A percentile compares a stretch with the other conserved stretches of the same genome.
phyloP scores from a whole-genome alignment of 2,797 vertebrate species.

The Argyrosomus regius region DNA sequence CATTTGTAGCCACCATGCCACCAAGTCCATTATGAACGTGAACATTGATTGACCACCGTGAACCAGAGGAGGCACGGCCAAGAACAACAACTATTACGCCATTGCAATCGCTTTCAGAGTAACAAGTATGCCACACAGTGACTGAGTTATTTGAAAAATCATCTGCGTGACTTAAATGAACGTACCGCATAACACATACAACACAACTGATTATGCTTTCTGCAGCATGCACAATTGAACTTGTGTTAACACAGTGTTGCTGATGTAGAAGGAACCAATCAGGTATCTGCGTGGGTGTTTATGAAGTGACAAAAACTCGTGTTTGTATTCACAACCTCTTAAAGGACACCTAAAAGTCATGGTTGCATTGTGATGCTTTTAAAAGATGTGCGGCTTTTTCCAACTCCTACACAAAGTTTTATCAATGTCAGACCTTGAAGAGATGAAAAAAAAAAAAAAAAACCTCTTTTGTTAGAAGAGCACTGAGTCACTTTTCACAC shows the following conservation, averaged over 20 bases:
- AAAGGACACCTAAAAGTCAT: constrained; percentile 29
- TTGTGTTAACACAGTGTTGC: neutral
- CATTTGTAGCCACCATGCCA: too few species aligned
- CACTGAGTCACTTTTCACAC: constrained; percentile 64
- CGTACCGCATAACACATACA: too few species aligned
- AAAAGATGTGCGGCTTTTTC: constrained; percentile 36
- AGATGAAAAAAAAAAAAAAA: constrained; percentile 17
- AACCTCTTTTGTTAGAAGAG: constrained; percentile 43
- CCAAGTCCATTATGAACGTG: too few species aligned
- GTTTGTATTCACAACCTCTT: constrained; percentile 9
- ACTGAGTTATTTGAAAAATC: too few species aligned
- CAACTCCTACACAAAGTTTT: constrained; percentile 51
- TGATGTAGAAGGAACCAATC: constrained; percentile 6
- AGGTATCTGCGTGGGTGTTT: constrained; percentile 11
- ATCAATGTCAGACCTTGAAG: constrained; percentile 49
- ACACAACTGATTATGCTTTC: neutral
- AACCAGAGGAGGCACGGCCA: neutral
- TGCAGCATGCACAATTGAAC: neutral
- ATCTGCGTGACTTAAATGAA: too few species aligned
- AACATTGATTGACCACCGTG: too few species aligned
- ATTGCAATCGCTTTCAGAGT: neutral
- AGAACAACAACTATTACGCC: neutral
- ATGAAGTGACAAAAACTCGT: constrained; percentile 11
- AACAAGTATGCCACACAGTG: too few species aligned
- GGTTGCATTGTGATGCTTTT: constrained; percentile 19